Evolutionary conservation across 2,888 invertebrate species (phyloP), one percentile per base, ranked within the genome.

Genomic region (Lepidonotus clava): DNA sequence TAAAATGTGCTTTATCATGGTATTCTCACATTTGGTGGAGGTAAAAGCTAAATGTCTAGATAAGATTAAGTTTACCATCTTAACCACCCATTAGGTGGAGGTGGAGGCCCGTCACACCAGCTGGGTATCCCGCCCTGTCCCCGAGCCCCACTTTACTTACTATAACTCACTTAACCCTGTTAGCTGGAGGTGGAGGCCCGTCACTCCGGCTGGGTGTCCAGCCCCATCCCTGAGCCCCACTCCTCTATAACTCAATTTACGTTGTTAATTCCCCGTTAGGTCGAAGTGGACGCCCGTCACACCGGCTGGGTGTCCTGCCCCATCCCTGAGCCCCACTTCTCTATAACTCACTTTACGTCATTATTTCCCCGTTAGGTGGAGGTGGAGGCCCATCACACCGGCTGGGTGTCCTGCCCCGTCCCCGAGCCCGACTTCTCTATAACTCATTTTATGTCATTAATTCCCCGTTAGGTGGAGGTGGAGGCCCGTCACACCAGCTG

Each of bases 281-380:
- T 97, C n/a, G 98, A 98, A 91, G 96, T 98, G 14, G 98, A 98
- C 91, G 95, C 96, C 21, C 96, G 98, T 93, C 96, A 96, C 87
- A 97, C 97, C 87, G 97, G 98, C 21, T 99, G 99, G 99, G 95
- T 98, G n/a, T 97, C 97, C 92, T 98, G 98, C 91, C 96, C 96
- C 84, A 95, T 98, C 87, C 96, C 96, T 84, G 96, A 97, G 53
- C 88, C 89, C 24, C 24, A 46, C 88, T 89, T 40, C 86, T 90
- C n/a, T n/a, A n/a, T n/a, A n/a, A n/a, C n/a, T n/a, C n/a, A n/a
- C n/a, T n/a, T n/a, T n/a, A n/a, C n/a, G n/a, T n/a, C n/a, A n/a
- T n/a, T n/a, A n/a, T n/a, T n/a, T n/a, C n/a, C n/a, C n/a, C n/a
- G n/a, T n/a, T n/a, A 96, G 38, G 95, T 97, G n/a, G 98, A 98